A percentile compares a stretch with the other conserved stretches of the same genome.
phyloP scores from a whole-genome alignment of 23 tunicate genomes.

The Diplosoma virens region DNA sequence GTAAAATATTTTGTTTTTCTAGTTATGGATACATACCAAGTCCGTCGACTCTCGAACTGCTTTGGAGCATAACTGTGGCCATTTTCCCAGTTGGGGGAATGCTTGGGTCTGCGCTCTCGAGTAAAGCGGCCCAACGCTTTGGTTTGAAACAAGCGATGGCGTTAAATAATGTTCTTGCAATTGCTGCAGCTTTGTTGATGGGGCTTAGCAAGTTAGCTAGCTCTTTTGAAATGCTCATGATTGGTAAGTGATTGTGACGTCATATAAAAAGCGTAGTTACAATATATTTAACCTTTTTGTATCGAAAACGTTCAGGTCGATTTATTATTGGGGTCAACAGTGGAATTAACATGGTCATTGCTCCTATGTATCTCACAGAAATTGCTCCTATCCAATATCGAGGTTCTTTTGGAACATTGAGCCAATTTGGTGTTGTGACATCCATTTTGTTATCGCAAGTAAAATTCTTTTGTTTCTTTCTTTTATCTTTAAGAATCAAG shows the following conservation, averaged over 20 bases:
- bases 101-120: slow-evolving; percentile 62
- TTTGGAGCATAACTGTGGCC: slow-evolving; percentile 91
- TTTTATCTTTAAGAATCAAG: too few species aligned
- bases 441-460: slow-evolving; percentile 89
- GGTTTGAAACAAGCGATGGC: slow-evolving; percentile 58
- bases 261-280: too few species aligned
- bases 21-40: too few species aligned
- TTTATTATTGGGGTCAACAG: slow-evolving; percentile 81
- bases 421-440: slow-evolving; percentile 85
- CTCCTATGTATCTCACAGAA: slow-evolving; percentile 97
- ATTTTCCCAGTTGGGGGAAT: slow-evolving; percentile 87
- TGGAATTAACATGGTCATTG: slow-evolving; percentile 86
- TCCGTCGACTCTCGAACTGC: slow-evolving; percentile 23
- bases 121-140: slow-evolving; percentile 43
- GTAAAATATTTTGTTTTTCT: too few species aligned
- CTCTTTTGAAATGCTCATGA: slow-evolving; percentile 79
- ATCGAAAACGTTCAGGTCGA: slow-evolving; percentile 86
- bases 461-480: too few species aligned
- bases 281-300: too few species aligned
- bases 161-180: slow-evolving; percentile 52
- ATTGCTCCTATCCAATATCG: slow-evolving; percentile 79
- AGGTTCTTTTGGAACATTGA: slow-evolving; percentile 89
- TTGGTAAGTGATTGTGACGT: slow-evolving; percentile 74
- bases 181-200: slow-evolving; percentile 58
- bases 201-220: slow-evolving; percentile 68